These are phyloP conservation scores for Coptodon bakossiorum DNA, from an alignment of 2,113 vertebrate genomes.

Conservation along the genomic window DNA sequence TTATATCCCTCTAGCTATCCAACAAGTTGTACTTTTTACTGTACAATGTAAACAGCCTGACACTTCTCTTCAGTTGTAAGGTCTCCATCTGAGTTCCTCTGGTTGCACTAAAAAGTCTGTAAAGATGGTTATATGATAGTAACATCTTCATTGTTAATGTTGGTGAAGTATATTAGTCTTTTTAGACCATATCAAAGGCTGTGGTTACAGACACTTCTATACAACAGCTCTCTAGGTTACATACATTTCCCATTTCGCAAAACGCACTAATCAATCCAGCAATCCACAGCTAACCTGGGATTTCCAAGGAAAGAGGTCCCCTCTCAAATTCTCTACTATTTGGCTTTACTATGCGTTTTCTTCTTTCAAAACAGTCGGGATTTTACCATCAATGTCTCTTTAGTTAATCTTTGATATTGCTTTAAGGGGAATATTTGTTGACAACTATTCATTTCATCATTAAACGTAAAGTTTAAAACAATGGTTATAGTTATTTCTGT, in stretches of 20 bases:
- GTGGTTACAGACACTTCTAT: not conserved
- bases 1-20: not conserved
- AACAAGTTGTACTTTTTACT: not conserved
- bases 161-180: not conserved
- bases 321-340: not conserved
- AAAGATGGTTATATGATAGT: not conserved
- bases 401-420: not conserved
- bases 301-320: not conserved
- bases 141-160: not conserved
- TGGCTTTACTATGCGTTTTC: not conserved
- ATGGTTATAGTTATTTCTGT: not conserved
- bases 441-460: not conserved
- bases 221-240: not conserved
- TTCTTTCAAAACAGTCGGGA: not conserved
- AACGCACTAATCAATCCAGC: not conserved
- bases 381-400: not conserved
- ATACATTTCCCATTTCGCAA: not conserved
- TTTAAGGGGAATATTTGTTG: not conserved
- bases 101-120: not conserved
- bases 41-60: not conserved
- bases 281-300: not conserved
- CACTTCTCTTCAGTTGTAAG: not conserved
- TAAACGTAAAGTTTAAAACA: not conserved
- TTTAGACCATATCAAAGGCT: not conserved
- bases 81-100: not conserved